A percentile compares a stretch with the other conserved stretches of the same genome.
Conservation (phyloP, 2,888 invertebrate genomes). For the Sarcophaga subvicina region DNA sequence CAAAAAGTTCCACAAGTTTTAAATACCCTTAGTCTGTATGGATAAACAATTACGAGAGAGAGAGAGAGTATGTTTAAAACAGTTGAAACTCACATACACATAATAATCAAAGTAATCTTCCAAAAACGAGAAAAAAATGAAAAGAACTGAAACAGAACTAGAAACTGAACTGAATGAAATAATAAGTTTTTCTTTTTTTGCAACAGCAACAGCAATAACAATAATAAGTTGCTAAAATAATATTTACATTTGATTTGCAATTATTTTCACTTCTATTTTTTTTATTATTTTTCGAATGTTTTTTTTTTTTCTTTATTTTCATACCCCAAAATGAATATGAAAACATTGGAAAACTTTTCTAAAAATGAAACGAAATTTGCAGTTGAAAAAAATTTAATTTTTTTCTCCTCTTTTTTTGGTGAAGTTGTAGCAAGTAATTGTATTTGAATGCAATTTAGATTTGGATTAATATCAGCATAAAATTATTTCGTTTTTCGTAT, state of each 20-base stretch:
- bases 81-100: not conserved
- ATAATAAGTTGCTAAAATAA: slow-evolving; percentile 63
- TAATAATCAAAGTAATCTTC: not conserved
- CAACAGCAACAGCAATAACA: not conserved
- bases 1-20: too few relatives aligned
- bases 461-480: too few relatives aligned
- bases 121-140: too few relatives aligned
- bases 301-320: too few relatives aligned
- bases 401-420: not conserved
- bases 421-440: too few relatives aligned
- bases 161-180: slow-evolving; percentile 21
- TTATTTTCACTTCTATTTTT: slow-evolving; percentile 35
- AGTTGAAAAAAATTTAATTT: not conserved
- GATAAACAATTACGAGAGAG: too few relatives aligned
- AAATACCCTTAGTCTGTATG: too few relatives aligned
- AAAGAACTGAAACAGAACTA: not conserved
- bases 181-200: slow-evolving; percentile 34
- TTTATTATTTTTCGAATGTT: too few relatives aligned
- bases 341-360: slow-evolving; percentile 1
- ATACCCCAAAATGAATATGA: slow-evolving; percentile 19
- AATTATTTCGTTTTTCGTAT: too few relatives aligned
- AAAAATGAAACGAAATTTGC: slow-evolving; percentile 10
- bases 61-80: too few relatives aligned
- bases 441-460: too few relatives aligned
- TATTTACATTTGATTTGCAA: slow-evolving; percentile 66